Percentiles rank a stretch among this genome's conserved stretches.
Conservation (phyloP, 1,140 invertebrate genomes). For the Drosophila rufa region DNA sequence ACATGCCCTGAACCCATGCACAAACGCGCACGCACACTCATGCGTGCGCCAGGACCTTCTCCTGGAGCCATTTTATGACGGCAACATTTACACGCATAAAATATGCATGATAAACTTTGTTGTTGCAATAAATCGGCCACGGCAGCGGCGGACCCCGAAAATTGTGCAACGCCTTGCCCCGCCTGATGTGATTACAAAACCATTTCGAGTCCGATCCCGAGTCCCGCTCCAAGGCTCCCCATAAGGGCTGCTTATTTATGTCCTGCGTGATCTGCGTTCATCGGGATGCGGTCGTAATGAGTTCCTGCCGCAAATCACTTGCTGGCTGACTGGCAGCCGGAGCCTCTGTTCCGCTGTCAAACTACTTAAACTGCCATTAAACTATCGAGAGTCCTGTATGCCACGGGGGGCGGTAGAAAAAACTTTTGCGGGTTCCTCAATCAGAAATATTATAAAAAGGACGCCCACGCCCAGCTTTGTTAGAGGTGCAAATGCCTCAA, state of each 20-base stretch:
- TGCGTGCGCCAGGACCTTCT: slow-evolving; percentile 34
- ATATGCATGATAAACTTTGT: slow-evolving; percentile 85
- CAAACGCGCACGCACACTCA: slow-evolving; percentile 1
- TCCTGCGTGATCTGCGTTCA: slow-evolving; percentile 60
- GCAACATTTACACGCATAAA: slow-evolving; percentile 84
- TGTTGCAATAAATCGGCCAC: slow-evolving; percentile 79
- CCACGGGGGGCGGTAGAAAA: not conserved
- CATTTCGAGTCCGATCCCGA: slow-evolving; percentile 63
- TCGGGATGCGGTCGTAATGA: slow-evolving; percentile 36
- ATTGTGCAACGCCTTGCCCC: slow-evolving; percentile 57
- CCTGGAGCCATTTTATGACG: slow-evolving; percentile 77
- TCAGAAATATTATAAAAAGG: slow-evolving; percentile 71
- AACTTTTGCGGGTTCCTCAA: slow-evolving; percentile 41
- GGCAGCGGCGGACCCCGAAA: slow-evolving; percentile 39
- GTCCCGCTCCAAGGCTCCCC: slow-evolving; percentile 2
- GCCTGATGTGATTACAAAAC: slow-evolving; percentile 74
- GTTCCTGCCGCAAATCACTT: slow-evolving; percentile 36
- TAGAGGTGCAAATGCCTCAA: slow-evolving; percentile 73
- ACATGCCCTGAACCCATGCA: slow-evolving; percentile 40
- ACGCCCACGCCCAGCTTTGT: slow-evolving; percentile 65
- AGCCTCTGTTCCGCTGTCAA: slow-evolving; percentile 46
- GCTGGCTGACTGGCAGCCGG: slow-evolving; percentile 4
- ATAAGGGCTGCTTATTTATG: slow-evolving; percentile 54
- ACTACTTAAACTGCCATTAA: slow-evolving; percentile 85
- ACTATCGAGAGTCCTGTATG: slow-evolving; percentile 64